These are phyloP conservation scores for Ommatoiulus sabulosus DNA, from an alignment of 2,888 invertebrate species.

Conservation along the genomic window DNA sequence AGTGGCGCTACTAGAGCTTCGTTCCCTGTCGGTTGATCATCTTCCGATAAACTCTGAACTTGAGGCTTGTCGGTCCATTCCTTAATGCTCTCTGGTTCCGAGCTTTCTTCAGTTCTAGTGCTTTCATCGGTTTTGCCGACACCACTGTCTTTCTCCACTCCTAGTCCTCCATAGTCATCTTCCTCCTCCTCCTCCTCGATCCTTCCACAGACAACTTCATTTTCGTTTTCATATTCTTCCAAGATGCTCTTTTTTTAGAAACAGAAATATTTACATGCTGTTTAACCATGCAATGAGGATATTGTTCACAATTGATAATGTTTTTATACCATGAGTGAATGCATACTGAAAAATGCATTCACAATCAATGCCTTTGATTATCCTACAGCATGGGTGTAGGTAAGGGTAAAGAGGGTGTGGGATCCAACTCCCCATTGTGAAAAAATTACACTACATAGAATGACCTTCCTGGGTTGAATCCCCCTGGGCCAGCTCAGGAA, in stretches of 20 bases:
- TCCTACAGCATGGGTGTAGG: no score
- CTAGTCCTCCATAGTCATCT: background rate
- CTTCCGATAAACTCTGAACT: background rate
- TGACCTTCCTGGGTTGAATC: no score
- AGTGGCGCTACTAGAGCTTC: background rate
- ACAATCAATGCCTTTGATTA: no score
- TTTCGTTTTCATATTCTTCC: constrained; percentile 53
- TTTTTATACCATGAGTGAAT: no score
- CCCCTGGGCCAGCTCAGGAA: no score
- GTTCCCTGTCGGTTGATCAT: background rate
- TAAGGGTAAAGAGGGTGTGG: no score
- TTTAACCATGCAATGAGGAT: background rate
- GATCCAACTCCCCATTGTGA: no score
- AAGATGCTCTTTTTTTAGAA: constrained; percentile 31
- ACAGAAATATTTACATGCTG: background rate
- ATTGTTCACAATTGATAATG: no score
- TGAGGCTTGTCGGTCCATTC: background rate
- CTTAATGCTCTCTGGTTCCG: constrained; percentile 50
- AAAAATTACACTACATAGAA: no score
- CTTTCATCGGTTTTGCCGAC: constrained; percentile 66
- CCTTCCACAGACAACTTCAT: constrained; percentile 37
- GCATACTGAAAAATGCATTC: no score
- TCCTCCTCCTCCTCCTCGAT: constrained; percentile 55
- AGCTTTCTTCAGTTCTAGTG: constrained; percentile 66
- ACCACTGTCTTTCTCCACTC: constrained; percentile 67